These are phyloP conservation scores for Gasterosteus aculeatus DNA, from an alignment of 2,113 vertebrate genomes.

Conservation along the genomic window DNA sequence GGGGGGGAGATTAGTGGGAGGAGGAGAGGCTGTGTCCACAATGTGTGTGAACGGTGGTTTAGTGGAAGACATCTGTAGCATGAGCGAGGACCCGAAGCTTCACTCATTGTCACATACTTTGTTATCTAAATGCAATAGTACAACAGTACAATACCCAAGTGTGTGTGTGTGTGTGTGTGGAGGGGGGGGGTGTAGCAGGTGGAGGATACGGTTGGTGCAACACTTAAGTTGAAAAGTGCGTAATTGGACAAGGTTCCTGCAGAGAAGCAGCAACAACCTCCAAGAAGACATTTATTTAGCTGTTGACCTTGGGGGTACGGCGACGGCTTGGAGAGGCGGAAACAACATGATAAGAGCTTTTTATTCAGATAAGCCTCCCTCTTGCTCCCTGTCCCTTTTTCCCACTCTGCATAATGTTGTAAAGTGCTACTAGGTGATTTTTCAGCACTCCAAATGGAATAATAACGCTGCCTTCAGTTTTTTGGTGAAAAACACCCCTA, in stretches of 20 bases:
- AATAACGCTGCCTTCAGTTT: conserved; percentile 53
- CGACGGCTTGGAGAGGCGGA: conserved; percentile 43
- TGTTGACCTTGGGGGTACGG: conserved; percentile 62
- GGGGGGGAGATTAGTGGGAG: conserved; percentile 56
- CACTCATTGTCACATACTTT: background rate
- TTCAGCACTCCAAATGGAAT: conserved; percentile 63
- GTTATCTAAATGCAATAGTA: background rate
- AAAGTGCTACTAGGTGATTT: conserved; percentile 63
- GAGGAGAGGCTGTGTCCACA: conserved; percentile 13
- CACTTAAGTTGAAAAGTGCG: conserved; percentile 22
- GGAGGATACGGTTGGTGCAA: conserved; percentile 1
- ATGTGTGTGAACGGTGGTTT: conserved; percentile 15
- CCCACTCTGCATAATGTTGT: conserved; percentile 43
- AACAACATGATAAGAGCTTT: conserved; percentile 65
- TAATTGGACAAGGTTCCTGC: conserved; percentile 42
- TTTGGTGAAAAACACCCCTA: conserved; percentile 62
- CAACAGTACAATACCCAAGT: background rate
- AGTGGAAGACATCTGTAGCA: background rate
- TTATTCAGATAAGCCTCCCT: conserved; percentile 63
- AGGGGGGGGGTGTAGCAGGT: background rate
- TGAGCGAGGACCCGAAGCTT: background rate
- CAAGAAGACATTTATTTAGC: conserved; percentile 65
- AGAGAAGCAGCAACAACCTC: conserved; percentile 32
- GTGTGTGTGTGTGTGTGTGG: conserved; percentile 3
- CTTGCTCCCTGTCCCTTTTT: conserved; percentile 35